These are phyloP conservation scores for Drosophila azteca DNA, from an alignment of 1,140 invertebrate species.

Conservation along the genomic window DNA sequence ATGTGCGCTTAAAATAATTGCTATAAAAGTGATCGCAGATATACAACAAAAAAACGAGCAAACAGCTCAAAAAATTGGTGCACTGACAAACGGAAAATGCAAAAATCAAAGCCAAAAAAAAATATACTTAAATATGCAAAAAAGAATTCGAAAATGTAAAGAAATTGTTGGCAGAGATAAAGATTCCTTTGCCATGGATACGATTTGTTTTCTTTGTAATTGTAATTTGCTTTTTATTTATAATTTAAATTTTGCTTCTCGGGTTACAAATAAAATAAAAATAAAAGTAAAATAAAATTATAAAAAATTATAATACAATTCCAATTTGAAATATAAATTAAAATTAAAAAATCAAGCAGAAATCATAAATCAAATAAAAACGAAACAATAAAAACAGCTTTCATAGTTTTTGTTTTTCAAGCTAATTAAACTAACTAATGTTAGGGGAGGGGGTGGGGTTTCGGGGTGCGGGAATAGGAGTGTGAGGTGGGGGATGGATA, in stretches of 20 bases:
- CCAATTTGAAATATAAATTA: conserved; percentile 53
- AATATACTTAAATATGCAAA: conserved; percentile 9
- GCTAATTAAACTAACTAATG: conserved; percentile 71
- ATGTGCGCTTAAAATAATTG: conserved; percentile 75
- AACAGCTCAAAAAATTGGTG: conserved; percentile 47
- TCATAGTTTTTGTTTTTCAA: conserved; percentile 46
- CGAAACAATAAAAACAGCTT: conserved; percentile 31
- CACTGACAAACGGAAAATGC: conserved; percentile 39
- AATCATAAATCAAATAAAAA: conserved; percentile 42
- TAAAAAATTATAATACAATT: conserved; percentile 43
- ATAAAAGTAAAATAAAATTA: conserved; percentile 44
- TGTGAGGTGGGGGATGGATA: neutral
- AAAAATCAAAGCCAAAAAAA: conserved; percentile 29
- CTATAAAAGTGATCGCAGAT: conserved; percentile 55
- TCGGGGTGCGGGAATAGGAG: conserved; percentile 1
- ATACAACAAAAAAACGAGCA: conserved; percentile 30
- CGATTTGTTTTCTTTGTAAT: conserved; percentile 32
- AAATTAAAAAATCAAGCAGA: conserved; percentile 34
- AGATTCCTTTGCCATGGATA: conserved; percentile 9
- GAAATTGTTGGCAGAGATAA: conserved; percentile 28
- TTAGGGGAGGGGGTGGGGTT: conserved; percentile 32
- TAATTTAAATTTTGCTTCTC: conserved; percentile 60
- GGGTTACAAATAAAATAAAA: conserved; percentile 58
- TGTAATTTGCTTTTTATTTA: conserved; percentile 58
- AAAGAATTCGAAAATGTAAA: conserved; percentile 31